phyloP scores from a whole-genome alignment of 2,113 vertebrate species.

The Boleophthalmus pectinirostris region DNA sequence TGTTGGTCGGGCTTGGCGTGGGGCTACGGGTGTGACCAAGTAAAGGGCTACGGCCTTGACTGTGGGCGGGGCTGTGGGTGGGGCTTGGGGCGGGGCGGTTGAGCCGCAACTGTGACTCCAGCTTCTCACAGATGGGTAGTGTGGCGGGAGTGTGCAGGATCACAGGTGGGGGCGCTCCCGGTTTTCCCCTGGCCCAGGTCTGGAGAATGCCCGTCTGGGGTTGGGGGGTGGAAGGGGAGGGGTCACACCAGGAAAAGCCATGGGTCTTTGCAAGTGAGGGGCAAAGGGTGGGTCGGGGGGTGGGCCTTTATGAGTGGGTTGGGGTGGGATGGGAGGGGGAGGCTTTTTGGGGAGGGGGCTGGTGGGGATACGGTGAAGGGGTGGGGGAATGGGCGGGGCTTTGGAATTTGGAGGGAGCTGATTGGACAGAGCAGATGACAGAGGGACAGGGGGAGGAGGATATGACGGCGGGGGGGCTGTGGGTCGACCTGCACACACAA shows the following conservation, averaged over 20 bases:
- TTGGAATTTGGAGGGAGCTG: conserved; percentile 43
- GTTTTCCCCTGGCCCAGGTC: background rate
- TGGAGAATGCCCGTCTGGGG: conserved; percentile 15
- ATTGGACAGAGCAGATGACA: background rate
- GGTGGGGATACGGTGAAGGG: conserved; percentile 67
- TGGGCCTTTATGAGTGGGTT: conserved; percentile 35
- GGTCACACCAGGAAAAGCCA: background rate
- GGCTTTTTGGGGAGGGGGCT: conserved; percentile 53
- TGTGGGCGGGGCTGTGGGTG: background rate
- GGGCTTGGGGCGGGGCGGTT: conserved; percentile 32
- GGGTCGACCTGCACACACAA: conserved; percentile 58
- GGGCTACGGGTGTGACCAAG: background rate
- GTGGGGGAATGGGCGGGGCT: conserved; percentile 67
- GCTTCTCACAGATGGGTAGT: conserved; percentile 64
- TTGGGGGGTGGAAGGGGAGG: conserved; percentile 29
- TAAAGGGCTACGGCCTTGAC: background rate
- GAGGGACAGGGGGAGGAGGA: conserved; percentile 87
- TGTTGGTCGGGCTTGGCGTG: background rate
- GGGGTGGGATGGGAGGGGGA: conserved; percentile 6
- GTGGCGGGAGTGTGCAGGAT: conserved; percentile 29
- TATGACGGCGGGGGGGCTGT: conserved; percentile 83
- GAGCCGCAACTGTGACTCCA: conserved; percentile 44
- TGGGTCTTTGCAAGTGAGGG: conserved; percentile 36
- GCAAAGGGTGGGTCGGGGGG: conserved; percentile 51
- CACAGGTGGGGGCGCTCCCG: background rate